These are phyloP conservation scores for pig (Sus scrofa) DNA, from an alignment of 2,113 vertebrate species.

Conservation along the genomic window T2T-Sscrofa CM000826.6:151990501-151991000, in stretches of 20 bases:
- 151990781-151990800: accelerated
- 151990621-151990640: accelerated
- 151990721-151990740: neutral
- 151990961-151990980: accelerated
- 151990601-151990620: neutral
- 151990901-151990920: neutral
- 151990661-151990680: accelerated
- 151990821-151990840: neutral
- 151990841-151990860: neutral
- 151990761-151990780: neutral
- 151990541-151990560: accelerated
- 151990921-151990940: neutral
- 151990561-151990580: neutral
- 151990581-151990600: neutral
- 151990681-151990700: accelerated
- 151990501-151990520: neutral
- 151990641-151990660: accelerated
- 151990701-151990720: no score
- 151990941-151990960: neutral
- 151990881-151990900: neutral
- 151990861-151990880: neutral
- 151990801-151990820: neutral
- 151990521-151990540: accelerated
- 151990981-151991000: neutral
- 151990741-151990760: accelerated